A percentile compares a stretch with the other conserved stretches of the same genome.
Evolutionary conservation across 2,888 invertebrate species (phyloP).

Genomic region (Mylabris sibirica): DNA sequence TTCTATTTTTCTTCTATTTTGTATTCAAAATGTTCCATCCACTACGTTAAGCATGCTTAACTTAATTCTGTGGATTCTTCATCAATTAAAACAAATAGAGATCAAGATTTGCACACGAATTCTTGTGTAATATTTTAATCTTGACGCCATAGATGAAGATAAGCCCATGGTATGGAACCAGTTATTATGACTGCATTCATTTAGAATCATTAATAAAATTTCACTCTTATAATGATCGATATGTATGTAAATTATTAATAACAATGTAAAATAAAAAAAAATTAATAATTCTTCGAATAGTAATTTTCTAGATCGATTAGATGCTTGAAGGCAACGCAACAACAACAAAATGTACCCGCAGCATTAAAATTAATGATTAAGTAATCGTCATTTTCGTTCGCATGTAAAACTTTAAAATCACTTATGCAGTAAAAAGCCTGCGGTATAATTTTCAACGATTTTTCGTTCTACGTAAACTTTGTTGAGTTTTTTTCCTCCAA

Average conservation of each 20-base stretch:
- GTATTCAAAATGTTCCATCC: too few relatives aligned
- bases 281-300: neutral
- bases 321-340: neutral
- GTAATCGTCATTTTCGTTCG: neutral
- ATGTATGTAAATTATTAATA: neutral
- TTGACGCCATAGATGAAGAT: conserved; percentile 1
- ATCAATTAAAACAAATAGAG: neutral
- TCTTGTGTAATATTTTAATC: neutral
- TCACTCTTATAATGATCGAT: neutral
- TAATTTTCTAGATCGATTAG: conserved; percentile 5
- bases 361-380: neutral
- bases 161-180: neutral
- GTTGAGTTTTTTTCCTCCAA: neutral
- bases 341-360: neutral
- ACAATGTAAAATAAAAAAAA: neutral
- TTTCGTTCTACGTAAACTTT: neutral
- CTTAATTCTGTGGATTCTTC: neutral
- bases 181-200: neutral
- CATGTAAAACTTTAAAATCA: neutral
- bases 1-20: too few relatives aligned
- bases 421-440: neutral
- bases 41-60: neutral
- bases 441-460: neutral
- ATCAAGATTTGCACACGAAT: neutral
- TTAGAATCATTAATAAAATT: too few relatives aligned